Base-by-base conservation (phyloP, 2,888 invertebrate species). In the Diplazon laetatorius region DNA sequence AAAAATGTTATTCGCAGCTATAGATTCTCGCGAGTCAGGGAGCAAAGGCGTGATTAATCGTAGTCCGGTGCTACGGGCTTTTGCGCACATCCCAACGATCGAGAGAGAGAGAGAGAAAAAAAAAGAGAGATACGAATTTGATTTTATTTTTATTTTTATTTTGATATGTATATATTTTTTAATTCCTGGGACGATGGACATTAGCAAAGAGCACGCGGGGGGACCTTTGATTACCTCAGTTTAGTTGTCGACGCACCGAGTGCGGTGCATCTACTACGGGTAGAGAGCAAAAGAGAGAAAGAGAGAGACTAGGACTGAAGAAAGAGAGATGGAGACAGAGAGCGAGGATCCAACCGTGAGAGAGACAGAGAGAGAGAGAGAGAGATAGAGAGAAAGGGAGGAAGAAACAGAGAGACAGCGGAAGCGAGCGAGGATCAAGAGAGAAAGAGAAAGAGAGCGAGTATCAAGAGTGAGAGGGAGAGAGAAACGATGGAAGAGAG, bases 181-280 rank as follows among this genome's bases (percentile, higher is more conserved):
- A 39, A 70, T n/a, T n/a, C n/a, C n/a, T n/a, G n/a, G n/a, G n/a
- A n/a, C n/a, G 59, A 60, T 60, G 70, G 60, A 37, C 70, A 70
- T 70, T 60, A 70, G 70, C 70, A 52, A 42, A 16, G 48, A 18
- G 66, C 75, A 66, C 74, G 78, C 68, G 70, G 80, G 78, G 59
- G 77, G n/a, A n/a, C 75, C 68, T 68, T 75, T 74, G 76, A 83
- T 81, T 81, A 77, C 74, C 65, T 74, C 62, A 35, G 71, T 48
- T 70, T 71, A 80, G 70, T n/a, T 63, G 70, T 68, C 76, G 60
- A 76, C 70, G 76, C 55, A 55, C 30, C 30, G 63, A 46, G 55
- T 20, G 22, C 52, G 20, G 18, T 14, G 57, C 14, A 25, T 12
- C n/a, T 52, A 52, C 25, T 30, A 6, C 6, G 30, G n/a, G 30